These are phyloP conservation scores for Cyanistes caeruleus DNA, from an alignment of 2,113 vertebrate species.

Conservation along the genomic window DNA sequence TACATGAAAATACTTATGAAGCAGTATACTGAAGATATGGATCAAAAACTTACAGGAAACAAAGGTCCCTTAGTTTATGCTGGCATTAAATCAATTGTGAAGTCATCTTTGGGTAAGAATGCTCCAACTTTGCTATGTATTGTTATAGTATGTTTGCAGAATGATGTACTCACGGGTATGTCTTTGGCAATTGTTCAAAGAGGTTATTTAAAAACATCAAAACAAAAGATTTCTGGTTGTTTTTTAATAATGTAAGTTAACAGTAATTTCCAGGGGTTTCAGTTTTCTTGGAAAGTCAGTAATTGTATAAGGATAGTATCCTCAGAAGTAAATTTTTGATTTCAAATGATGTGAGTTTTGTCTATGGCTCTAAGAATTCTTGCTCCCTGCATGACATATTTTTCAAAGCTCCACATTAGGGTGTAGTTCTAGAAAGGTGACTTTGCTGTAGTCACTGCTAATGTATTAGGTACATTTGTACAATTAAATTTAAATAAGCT, in stretches of 20 bases:
- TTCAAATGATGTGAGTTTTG: neutral
- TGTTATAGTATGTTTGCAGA: neutral
- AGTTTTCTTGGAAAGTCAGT: neutral
- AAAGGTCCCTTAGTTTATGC: constrained; percentile 91
- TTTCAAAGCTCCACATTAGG: neutral
- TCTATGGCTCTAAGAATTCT: neutral
- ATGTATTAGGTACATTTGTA: neutral
- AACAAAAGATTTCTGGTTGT: neutral
- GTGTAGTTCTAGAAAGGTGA: neutral
- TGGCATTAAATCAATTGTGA: constrained; percentile 96
- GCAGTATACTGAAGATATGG: constrained; percentile 93
- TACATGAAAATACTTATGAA: constrained; percentile 93
- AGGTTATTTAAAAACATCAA: neutral
- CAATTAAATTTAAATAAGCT: neutral
- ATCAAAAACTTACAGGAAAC: constrained; percentile 90
- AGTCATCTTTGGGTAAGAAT: constrained; percentile 90
- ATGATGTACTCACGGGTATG: neutral
- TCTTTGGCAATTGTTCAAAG: neutral
- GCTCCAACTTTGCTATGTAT: constrained; percentile 5
- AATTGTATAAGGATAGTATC: neutral
- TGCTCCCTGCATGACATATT: neutral
- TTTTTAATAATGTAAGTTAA: neutral
- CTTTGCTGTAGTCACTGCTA: neutral
- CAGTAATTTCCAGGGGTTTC: neutral
- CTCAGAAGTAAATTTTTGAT: neutral